Evolutionary conservation across 2,888 invertebrate species (phyloP).

Genomic region (Cataglyphis cursor): DNA sequence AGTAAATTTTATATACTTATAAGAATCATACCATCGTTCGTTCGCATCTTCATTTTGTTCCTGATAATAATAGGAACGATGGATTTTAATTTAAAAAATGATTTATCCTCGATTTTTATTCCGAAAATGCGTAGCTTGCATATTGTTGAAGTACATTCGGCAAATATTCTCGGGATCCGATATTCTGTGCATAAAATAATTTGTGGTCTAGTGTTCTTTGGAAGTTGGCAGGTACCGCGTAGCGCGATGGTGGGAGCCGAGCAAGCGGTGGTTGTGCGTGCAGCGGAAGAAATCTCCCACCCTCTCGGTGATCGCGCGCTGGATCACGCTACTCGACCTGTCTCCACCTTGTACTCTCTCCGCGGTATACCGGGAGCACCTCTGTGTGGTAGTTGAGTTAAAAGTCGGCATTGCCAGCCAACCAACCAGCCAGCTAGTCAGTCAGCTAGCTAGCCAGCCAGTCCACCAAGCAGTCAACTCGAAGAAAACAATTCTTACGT

Average conservation of each 20-base stretch:
- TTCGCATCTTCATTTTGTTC: neutral
- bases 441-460: neutral
- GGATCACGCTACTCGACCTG: slow-evolving; percentile 44
- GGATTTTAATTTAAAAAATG: neutral
- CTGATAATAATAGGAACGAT: neutral
- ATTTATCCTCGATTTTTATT: neutral
- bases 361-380: slow-evolving; percentile 52
- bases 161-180: neutral
- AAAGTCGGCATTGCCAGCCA: slow-evolving; percentile 25
- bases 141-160: neutral
- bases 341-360: slow-evolving; percentile 50
- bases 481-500: slow-evolving; percentile 31
- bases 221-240: neutral
- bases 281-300: slow-evolving; percentile 71
- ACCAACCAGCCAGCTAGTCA: neutral
- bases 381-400: slow-evolving; percentile 35
- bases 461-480: neutral
- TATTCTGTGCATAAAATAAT: neutral
- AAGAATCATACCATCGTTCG: neutral
- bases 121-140: neutral
- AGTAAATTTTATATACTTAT: neutral
- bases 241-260: slow-evolving; percentile 74
- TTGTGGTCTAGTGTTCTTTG: neutral
- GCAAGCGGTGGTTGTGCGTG: slow-evolving; percentile 64
- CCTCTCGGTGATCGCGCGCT: slow-evolving; percentile 52